Evolutionary conservation across 2,888 invertebrate species (phyloP).

Genomic region (Oscheius sp.): DNA sequence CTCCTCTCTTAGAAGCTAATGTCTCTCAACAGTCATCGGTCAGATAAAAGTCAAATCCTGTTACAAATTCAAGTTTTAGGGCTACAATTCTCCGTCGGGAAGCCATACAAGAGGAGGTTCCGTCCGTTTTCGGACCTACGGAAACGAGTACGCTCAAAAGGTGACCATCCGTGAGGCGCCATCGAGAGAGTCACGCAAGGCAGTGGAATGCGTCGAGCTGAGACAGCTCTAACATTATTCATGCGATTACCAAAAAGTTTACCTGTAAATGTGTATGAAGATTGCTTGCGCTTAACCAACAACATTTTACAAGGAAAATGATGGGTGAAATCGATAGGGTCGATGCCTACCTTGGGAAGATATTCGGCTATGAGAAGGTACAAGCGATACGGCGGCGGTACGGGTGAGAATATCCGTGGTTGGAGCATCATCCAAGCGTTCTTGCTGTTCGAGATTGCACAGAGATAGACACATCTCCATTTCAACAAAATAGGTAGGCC

Average conservation of each 20-base stretch:
- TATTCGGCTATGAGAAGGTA: too few relatives aligned
- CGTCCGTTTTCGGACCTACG: constrained; percentile 59
- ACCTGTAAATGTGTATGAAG: neutral
- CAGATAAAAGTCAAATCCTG: neutral
- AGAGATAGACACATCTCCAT: too few relatives aligned
- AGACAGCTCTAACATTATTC: neutral
- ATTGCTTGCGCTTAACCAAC: neutral
- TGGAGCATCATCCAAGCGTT: too few relatives aligned
- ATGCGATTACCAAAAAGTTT: too few relatives aligned
- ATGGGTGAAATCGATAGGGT: neutral
- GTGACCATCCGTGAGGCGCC: neutral
- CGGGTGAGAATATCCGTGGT: too few relatives aligned
- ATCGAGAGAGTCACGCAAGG: neutral
- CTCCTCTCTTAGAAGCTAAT: constrained; percentile 22
- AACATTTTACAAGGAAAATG: neutral
- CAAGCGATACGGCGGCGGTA: too few relatives aligned
- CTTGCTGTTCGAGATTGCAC: too few relatives aligned
- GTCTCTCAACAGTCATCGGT: constrained; percentile 11
- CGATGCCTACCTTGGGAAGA: too few relatives aligned
- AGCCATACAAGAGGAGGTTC: constrained; percentile 54
- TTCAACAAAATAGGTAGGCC: too few relatives aligned
- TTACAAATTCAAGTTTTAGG: constrained; percentile 5
- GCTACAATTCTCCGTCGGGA: constrained; percentile 19
- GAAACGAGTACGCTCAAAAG: constrained; percentile 44
- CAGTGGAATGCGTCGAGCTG: constrained; percentile 12